These are phyloP conservation scores for Drosophila nikananu DNA, from an alignment of 1,140 invertebrate species.

Conservation along the genomic window DNA sequence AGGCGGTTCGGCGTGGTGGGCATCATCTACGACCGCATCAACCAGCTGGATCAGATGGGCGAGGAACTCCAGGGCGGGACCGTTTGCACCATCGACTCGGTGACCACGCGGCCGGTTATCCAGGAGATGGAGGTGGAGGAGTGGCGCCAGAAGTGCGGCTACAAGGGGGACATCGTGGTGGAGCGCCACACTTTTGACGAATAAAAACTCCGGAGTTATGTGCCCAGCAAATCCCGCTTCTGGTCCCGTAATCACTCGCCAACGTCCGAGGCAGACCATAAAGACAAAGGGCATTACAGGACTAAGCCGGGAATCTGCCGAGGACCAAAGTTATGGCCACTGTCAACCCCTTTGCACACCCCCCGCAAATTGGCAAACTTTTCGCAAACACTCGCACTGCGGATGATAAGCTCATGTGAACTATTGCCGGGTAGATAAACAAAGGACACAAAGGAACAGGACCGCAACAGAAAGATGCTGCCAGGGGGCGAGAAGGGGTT, in stretches of 20 bases:
- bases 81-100: constrained; percentile 53
- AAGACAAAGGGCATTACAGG: constrained; percentile 70
- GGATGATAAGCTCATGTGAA: constrained; percentile 81
- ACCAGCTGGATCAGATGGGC: constrained; percentile 51
- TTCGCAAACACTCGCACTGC: constrained; percentile 69
- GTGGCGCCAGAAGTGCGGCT: constrained; percentile 36
- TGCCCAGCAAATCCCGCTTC: constrained; percentile 40
- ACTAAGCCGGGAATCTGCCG: constrained; percentile 81
- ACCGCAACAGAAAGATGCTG: constrained; percentile 1
- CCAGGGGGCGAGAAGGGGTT: constrained; percentile 17
- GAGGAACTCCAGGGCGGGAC: constrained; percentile 30
- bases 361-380: constrained; percentile 63
- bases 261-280: constrained; percentile 42
- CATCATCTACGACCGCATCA: constrained; percentile 60
- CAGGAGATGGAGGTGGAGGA: constrained; percentile 26
- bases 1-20: constrained; percentile 41
- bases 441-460: constrained; percentile 31
- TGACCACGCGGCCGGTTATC: constrained; percentile 24
- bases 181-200: background rate
- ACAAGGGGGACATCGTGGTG: background rate
- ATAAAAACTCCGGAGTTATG: constrained; percentile 41
- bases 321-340: constrained; percentile 46
- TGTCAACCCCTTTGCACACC: constrained; percentile 67
- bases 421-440: constrained; percentile 83
- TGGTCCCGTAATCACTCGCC: constrained; percentile 48